Evolutionary conservation across 2,113 vertebrate species (phyloP).

Genomic region (Erinaceus europaeus): DNA sequence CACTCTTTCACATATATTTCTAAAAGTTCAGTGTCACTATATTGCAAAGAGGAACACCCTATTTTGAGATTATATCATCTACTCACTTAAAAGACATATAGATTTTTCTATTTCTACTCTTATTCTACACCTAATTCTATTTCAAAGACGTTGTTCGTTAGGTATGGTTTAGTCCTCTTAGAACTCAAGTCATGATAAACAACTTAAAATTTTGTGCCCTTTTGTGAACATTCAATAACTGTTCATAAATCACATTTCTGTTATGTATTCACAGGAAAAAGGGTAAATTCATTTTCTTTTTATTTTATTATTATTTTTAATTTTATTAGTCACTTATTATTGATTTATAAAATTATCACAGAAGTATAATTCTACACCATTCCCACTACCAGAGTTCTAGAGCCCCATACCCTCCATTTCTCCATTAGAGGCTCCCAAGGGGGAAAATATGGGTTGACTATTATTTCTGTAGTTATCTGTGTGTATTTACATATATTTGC

Average conservation of each 20-base stretch:
- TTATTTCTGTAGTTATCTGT: no score
- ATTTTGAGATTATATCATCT: background rate
- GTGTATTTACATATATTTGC: no score
- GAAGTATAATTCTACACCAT: no score
- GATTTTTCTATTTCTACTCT: background rate
- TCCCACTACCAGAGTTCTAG: no score
- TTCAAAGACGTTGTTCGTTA: constrained; percentile 33
- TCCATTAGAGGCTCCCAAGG: no score
- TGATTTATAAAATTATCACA: no score
- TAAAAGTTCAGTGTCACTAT: background rate
- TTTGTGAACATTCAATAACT: background rate
- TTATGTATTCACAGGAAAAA: constrained; percentile 33
- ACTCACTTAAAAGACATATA: background rate
- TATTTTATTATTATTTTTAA: no score
- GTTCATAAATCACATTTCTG: constrained; percentile 16
- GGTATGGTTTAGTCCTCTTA: constrained; percentile 9
- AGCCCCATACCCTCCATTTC: no score
- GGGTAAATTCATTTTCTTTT: no score
- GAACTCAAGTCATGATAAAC: constrained; percentile 27
- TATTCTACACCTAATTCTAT: no score
- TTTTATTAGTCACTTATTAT: no score
- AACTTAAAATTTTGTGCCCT: constrained; percentile 40
- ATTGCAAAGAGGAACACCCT: background rate
- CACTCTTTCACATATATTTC: background rate
- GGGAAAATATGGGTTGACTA: no score